Evolutionary conservation across 2,113 vertebrate genomes (phyloP).

Genomic region (Rhynchomys soricoides): DNA sequence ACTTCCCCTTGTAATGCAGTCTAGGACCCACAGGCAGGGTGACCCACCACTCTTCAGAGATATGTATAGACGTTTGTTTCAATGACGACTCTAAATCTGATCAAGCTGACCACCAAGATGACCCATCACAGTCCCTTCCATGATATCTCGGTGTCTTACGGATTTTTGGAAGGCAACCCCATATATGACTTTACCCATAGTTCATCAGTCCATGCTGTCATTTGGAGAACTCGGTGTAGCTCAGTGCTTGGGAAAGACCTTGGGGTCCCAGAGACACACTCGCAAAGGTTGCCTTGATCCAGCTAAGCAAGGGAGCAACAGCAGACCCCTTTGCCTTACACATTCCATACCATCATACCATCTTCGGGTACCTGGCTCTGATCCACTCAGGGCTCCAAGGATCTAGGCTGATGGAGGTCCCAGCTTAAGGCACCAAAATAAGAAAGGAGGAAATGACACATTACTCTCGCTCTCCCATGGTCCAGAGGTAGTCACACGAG

Average conservation of each 20-base stretch:
- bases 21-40: background rate
- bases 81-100: background rate
- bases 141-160: background rate
- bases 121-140: background rate
- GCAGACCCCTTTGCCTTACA: background rate
- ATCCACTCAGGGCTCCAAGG: background rate
- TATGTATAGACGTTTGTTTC: background rate
- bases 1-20: background rate
- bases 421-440: background rate
- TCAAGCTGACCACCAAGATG: background rate
- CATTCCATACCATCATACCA: too few relatives aligned
- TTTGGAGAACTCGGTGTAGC: background rate
- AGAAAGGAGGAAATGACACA: background rate
- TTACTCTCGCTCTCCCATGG: background rate
- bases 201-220: background rate
- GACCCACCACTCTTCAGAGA: background rate
- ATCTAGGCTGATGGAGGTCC: background rate
- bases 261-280: background rate
- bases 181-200: background rate
- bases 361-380: background rate
- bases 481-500: background rate
- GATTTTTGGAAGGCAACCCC: background rate
- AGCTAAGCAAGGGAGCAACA: background rate
- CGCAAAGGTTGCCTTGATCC: background rate
- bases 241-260: background rate